Percentiles rank a stretch among this genome's conserved stretches.
Conservation (phyloP, 2,797 vertebrate genomes). For the Spatula clypeata region DNA sequence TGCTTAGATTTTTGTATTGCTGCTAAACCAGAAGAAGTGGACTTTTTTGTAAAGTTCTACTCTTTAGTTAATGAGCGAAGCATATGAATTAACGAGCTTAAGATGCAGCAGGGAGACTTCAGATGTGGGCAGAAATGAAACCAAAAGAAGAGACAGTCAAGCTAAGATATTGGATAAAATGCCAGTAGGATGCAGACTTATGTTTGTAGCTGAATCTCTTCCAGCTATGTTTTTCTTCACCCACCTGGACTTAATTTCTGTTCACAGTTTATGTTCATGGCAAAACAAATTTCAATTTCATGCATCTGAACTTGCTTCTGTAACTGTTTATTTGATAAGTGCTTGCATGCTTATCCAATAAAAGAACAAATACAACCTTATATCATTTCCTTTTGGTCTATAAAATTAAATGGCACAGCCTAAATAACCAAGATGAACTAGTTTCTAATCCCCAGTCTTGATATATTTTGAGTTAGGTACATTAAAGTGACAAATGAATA, state of each 20-base stretch:
- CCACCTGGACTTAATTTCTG: background rate
- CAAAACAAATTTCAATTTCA: conserved; percentile 56
- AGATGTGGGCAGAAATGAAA: background rate
- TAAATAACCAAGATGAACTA: background rate
- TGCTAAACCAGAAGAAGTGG: background rate
- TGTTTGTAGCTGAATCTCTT: background rate
- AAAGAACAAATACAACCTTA: background rate
- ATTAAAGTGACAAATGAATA: conserved; percentile 13
- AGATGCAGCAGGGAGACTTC: background rate
- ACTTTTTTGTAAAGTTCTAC: background rate
- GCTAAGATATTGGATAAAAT: background rate
- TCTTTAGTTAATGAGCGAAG: background rate
- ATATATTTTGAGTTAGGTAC: background rate
- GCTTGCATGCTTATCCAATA: background rate
- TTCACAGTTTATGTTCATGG: background rate
- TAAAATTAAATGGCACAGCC: background rate
- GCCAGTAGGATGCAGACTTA: background rate
- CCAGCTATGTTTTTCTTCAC: background rate
- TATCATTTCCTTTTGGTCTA: background rate
- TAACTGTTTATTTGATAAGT: conserved; percentile 24
- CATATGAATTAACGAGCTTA: background rate
- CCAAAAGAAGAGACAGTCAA: background rate
- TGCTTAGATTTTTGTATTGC: background rate
- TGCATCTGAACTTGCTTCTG: conserved; percentile 20
- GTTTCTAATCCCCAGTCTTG: background rate